phyloP scores from a whole-genome alignment of 1,140 invertebrate genomes.

The Cotesia vestalis region DNA sequence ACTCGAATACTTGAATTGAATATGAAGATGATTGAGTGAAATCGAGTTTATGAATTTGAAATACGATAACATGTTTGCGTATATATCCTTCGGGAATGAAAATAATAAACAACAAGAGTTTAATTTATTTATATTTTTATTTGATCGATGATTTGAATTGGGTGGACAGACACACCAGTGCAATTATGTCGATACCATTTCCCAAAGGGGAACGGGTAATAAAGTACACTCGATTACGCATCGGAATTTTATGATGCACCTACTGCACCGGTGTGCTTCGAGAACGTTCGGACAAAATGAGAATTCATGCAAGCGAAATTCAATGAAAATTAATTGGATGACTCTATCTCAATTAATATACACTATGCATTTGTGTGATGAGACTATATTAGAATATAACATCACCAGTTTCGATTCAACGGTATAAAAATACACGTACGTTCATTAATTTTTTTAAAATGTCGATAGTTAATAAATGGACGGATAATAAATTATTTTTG shows the following conservation, averaged over 20 bases:
- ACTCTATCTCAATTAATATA: neutral
- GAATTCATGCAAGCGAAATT: slow-evolving; percentile 21
- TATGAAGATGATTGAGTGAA: too few relatives aligned
- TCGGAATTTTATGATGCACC: slow-evolving; percentile 16
- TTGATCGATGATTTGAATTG: neutral
- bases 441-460: too few relatives aligned
- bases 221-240: slow-evolving; percentile 20
- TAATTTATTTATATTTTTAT: slow-evolving; percentile 1
- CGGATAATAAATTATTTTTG: too few relatives aligned
- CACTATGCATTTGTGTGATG: slow-evolving; percentile 1
- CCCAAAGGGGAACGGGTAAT: slow-evolving; percentile 2
- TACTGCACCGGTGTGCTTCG: neutral
- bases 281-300: slow-evolving; percentile 5
- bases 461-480: too few relatives aligned
- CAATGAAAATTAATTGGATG: slow-evolving; percentile 29
- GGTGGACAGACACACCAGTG: neutral
- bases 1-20: too few relatives aligned
- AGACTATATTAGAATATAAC: neutral
- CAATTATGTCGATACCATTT: slow-evolving; percentile 22
- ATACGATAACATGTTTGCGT: too few relatives aligned
- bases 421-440: too few relatives aligned
- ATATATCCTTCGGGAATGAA: too few relatives aligned
- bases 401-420: too few relatives aligned
- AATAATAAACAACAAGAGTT: neutral
- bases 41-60: too few relatives aligned